A percentile compares a stretch with the other conserved stretches of the same genome.
Conservation (phyloP, 2,888 invertebrate genomes). For the Meteorus colon region DNA sequence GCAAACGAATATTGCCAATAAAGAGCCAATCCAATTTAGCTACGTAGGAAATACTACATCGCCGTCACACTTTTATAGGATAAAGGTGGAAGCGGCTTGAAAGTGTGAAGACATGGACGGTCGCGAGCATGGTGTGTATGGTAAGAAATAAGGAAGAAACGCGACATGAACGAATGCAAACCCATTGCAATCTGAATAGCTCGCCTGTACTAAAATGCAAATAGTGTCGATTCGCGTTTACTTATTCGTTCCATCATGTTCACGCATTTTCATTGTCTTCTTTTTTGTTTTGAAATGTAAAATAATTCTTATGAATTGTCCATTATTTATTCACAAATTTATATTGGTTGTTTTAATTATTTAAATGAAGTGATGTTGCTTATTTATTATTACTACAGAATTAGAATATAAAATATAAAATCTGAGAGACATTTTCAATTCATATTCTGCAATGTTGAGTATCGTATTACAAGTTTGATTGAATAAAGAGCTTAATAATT, state of each 20-base stretch:
- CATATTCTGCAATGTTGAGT: too few relatives aligned
- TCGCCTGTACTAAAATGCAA: conserved; percentile 41
- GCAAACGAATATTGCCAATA: conserved; percentile 72
- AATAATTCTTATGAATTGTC: too few relatives aligned
- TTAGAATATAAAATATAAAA: too few relatives aligned
- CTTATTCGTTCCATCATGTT: conserved; percentile 23
- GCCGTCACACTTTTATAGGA: conserved; percentile 60
- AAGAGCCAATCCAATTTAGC: conserved; percentile 72
- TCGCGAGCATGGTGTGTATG: conserved; percentile 22
- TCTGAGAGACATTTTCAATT: too few relatives aligned
- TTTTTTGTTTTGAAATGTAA: background rate
- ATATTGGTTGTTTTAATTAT: too few relatives aligned
- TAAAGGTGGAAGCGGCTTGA: background rate
- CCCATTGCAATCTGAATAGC: conserved; percentile 22
- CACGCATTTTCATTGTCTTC: conserved; percentile 24
- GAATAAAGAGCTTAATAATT: too few relatives aligned
- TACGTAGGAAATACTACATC: conserved; percentile 65
- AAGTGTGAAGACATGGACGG: conserved; percentile 12
- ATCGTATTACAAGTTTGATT: too few relatives aligned
- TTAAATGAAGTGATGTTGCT: too few relatives aligned
- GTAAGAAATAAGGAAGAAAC: conserved; percentile 9
- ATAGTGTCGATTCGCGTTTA: conserved; percentile 42
- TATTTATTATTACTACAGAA: too few relatives aligned
- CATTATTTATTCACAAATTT: too few relatives aligned
- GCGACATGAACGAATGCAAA: conserved; percentile 8